phyloP scores from a whole-genome alignment of 2,797 vertebrate species.

The Clarias platycephalus region DNA sequence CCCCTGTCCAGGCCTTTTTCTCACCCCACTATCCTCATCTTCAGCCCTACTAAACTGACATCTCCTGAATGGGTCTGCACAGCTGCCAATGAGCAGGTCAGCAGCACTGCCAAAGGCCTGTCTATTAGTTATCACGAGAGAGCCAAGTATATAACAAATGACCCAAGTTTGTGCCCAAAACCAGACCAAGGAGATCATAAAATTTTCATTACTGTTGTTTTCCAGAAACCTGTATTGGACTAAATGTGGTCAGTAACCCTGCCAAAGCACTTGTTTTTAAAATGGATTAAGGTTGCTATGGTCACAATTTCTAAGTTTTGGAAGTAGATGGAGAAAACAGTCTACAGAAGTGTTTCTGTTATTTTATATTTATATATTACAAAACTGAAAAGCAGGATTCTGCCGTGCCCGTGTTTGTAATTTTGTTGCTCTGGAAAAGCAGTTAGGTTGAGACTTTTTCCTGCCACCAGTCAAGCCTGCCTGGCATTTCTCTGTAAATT shows the following conservation, averaged over 20 bases:
- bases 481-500: constrained; percentile 7
- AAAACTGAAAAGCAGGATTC: background rate
- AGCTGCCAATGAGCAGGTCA: constrained; percentile 73
- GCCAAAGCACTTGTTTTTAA: background rate
- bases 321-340: background rate
- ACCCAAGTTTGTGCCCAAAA: constrained; percentile 7
- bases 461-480: background rate
- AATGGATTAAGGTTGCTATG: background rate
- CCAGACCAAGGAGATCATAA: constrained; percentile 9
- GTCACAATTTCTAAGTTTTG: background rate
- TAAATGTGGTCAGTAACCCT: background rate
- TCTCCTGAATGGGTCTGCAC: constrained; percentile 77
- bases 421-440: background rate
- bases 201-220: constrained; percentile 5
- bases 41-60: constrained; percentile 64
- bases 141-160: constrained; percentile 27
- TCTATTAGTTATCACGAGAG: constrained; percentile 39
- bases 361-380: too few species aligned
- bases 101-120: constrained; percentile 67
- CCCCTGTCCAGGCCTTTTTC: constrained; percentile 44
- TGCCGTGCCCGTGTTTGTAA: background rate
- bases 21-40: constrained; percentile 50
- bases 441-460: background rate
- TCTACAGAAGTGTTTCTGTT: background rate
- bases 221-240: constrained; percentile 3